Conservation (phyloP, 2,797 vertebrate genomes). For the Diplodus sargus region DNA sequence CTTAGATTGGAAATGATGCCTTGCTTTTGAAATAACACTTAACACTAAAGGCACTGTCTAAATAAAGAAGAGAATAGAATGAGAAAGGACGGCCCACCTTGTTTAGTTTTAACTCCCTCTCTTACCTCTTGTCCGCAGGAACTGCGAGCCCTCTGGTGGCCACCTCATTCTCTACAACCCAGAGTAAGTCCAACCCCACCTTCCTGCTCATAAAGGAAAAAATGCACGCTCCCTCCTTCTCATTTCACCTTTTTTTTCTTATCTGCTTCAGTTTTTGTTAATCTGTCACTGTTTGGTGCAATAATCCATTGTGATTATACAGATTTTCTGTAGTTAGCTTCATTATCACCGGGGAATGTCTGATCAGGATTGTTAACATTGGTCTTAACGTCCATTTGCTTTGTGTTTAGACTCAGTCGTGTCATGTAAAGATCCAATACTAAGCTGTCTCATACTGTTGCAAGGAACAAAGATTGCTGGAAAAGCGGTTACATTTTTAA, state of each 20-base stretch:
- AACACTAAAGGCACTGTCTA: conserved; percentile 16
- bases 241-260: conserved; percentile 50
- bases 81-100: conserved; percentile 10
- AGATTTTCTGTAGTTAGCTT: conserved; percentile 43
- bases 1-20: background rate
- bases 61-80: conserved; percentile 32
- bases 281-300: conserved; percentile 38
- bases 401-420: conserved; percentile 17
- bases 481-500: background rate
- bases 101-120: conserved; percentile 39
- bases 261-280: conserved; percentile 32
- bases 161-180: conserved; percentile 88
- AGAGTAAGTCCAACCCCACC: conserved; percentile 87
- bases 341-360: conserved; percentile 27
- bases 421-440: conserved; percentile 8
- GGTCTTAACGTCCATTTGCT: conserved; percentile 18
- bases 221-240: conserved; percentile 41
- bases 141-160: conserved; percentile 91
- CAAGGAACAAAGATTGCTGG: background rate
- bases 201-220: conserved; percentile 46
- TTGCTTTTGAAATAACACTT: background rate
- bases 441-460: conserved; percentile 1
- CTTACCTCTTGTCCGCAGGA: conserved; percentile 85
- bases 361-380: conserved; percentile 15
- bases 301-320: conserved; percentile 27